Evolutionary conservation across 2,888 invertebrate species (phyloP), one percentile per base, ranked within the genome.

Genomic region (Eudemis profundana): DNA sequence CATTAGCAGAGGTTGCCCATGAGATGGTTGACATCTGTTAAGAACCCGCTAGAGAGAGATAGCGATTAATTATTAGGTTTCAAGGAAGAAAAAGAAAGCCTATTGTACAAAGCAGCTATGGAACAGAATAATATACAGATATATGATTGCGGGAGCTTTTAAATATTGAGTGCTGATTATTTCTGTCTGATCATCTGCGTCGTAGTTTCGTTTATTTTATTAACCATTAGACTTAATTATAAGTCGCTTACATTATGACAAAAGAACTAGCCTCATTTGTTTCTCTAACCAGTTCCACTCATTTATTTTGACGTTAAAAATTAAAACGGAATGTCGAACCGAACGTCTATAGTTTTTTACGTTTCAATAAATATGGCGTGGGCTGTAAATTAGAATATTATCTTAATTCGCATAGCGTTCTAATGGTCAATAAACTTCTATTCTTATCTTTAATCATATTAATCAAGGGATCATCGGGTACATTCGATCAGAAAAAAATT

Each of bases 321-420:
- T 51, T 57, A 42, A 53, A 44, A 59, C n/a, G 17, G 14, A 64
- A 51, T 36, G 15, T 36, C 33, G 23, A 50, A 42, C 27, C 33
- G 23, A 50, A 42, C 27, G 59, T 40, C 40, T 2, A 50, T 23
- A 42, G 33, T 60, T 57, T 53, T 46, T 23, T 49, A 44, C 29
- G 38, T 38, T 46, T 38, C 27, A 47, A 51, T 53, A 60, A 60
- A 38, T 49, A 56, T 17, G n/a, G 49, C 44, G 53, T 40, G 53
- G 59, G 51, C 53, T 51, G 60, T 40, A 60, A 65, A 65, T 65
- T 60, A 65, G 47, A 60, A 65, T 65, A 65, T 65, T 65, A 53
- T 65, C 65, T 65, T 65, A 60, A 65, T 65, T 65, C 65, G 53
- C 65, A 60, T 65, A 65, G 65, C 60, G 51, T 53, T 53, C 40